Base-by-base conservation (phyloP, 2,113 vertebrate species). In the Mormyrus iriodes region DNA sequence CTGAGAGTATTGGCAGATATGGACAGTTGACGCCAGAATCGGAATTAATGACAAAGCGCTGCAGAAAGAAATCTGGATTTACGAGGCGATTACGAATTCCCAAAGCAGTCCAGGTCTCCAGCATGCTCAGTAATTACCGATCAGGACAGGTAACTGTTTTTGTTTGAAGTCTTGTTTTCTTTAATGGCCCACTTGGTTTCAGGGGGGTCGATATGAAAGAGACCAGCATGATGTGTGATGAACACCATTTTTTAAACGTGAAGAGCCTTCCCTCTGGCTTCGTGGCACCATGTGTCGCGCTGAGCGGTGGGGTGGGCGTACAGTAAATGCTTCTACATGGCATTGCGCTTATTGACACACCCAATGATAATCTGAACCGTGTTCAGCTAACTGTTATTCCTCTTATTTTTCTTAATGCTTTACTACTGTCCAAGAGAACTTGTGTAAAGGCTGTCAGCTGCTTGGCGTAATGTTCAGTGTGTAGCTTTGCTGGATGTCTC, bases 321-420 rank as follows among this genome's bases (percentile, higher is more conserved):
- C 95, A 96, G 97, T 97, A 98, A 97, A 99, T 98, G 98, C 98
- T 98, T 97, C 97, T 98, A 92, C 95, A 94, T 95, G 96, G 98
- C 97, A 97, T 98, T 98, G 96, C 97, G 96, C 97, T 96, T 97
- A 97, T 96, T 95, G 96, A 97, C 96, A 97, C 97, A 98, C 96
- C 96, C 95, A 93, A 97, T 98, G 97, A 97, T 98, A 97, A 97
- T 99, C 98, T 99, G 98, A 99, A 99, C 98, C 97, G 91, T 99
- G 98, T 99, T 99, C 98, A 99, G 98, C 97, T 96, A 97, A 96
- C 95, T 95, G 21, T 96, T 92, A 94, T 96, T 96, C 96, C 95
- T 96, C 96, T 95, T 94, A 95, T 94, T 73, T 90, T 93, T 93
- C 90, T 89, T 92, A 92, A 58, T 90, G 31, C 93, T 90, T 92